Percentiles rank a stretch among this genome's conserved stretches.
Conservation (phyloP, 1,140 invertebrate species). For the Melipona quadrifasciata region DNA sequence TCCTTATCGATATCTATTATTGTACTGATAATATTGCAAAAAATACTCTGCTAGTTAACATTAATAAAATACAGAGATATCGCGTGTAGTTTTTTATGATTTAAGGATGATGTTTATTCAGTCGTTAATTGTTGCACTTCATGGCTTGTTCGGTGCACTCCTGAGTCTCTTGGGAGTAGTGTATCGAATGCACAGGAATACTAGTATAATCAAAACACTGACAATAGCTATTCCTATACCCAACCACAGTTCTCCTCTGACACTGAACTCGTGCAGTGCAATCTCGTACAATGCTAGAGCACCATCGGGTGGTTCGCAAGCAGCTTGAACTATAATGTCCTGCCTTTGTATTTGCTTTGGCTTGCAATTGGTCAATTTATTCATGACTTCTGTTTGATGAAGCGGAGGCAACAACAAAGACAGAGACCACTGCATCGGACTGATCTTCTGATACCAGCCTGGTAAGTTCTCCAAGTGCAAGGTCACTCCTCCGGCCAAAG, state of each 20-base stretch:
- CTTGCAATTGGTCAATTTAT: constrained; percentile 76
- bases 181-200: constrained; percentile 70
- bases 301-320: constrained; percentile 90
- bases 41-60: constrained; percentile 1
- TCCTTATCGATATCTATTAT: background rate
- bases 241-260: constrained; percentile 67
- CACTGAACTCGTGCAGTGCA: constrained; percentile 67
- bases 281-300: constrained; percentile 84
- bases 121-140: constrained; percentile 26
- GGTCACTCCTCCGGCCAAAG: constrained; percentile 87
- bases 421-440: constrained; percentile 89
- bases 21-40: constrained; percentile 8
- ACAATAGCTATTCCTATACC: constrained; percentile 68
- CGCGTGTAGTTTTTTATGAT: background rate
- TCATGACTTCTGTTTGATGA: constrained; percentile 83
- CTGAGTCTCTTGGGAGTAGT: constrained; percentile 72
- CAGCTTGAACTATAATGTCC: constrained; percentile 91
- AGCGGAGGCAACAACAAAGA: constrained; percentile 86
- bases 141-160: constrained; percentile 79
- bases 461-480: constrained; percentile 89
- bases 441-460: constrained; percentile 84
- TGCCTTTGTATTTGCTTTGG: constrained; percentile 87
- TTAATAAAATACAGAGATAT: background rate
- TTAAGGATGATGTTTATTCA: background rate
- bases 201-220: constrained; percentile 62